Percentiles rank a stretch among this genome's conserved stretches.
Conservation (phyloP, 1,140 invertebrate species). For the Scaptomyza hsui region DNA sequence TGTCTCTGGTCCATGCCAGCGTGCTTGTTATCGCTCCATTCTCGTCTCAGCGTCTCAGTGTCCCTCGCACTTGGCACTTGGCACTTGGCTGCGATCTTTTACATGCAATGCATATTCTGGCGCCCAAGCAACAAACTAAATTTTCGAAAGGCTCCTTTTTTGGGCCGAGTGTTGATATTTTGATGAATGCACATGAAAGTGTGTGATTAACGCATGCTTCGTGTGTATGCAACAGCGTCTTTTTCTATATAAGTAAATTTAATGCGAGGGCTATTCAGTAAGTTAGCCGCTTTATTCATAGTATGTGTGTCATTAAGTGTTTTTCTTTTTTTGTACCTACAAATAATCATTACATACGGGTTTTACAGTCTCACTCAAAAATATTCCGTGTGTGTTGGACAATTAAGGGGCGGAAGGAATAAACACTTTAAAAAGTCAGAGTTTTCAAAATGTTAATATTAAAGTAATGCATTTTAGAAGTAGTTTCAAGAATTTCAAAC, state of each 20-base stretch:
- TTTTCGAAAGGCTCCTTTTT: constrained; percentile 74
- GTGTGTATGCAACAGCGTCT: neutral
- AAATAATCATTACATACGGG: no score
- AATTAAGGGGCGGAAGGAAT: no score
- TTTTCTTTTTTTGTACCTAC: no score
- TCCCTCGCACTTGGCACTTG: constrained; percentile 16
- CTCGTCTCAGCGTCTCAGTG: neutral
- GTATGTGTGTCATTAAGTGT: no score
- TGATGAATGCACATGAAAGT: constrained; percentile 65
- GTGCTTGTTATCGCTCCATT: constrained; percentile 20
- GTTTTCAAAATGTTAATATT: no score
- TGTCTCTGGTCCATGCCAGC: constrained; percentile 29
- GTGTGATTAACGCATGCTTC: constrained; percentile 14
- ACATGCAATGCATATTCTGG: constrained; percentile 63
- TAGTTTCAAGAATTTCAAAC: no score
- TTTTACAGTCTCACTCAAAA: no score
- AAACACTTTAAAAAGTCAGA: no score
- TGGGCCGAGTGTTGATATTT: constrained; percentile 65
- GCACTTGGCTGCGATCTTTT: constrained; percentile 51
- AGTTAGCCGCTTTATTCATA: no score
- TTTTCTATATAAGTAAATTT: neutral
- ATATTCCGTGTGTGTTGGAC: no score
- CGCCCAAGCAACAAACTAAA: constrained; percentile 35
- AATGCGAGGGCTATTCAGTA: neutral
- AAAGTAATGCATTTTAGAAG: no score